Percentiles rank a stretch among this genome's conserved stretches.
phyloP scores from a whole-genome alignment of 2,113 vertebrate species.

The Strix uralensis region DNA sequence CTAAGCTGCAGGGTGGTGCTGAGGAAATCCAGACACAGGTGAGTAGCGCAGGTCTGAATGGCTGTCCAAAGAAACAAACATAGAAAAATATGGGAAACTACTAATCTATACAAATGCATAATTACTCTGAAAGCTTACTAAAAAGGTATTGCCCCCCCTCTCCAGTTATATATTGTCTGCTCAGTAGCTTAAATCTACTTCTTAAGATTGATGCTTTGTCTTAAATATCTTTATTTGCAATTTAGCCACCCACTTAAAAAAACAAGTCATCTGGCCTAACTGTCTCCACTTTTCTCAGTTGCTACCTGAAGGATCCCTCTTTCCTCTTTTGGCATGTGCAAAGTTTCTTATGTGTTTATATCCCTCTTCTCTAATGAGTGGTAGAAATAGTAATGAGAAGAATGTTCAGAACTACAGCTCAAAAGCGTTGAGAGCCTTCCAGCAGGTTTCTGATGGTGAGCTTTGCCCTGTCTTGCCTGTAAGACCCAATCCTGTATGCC shows the following conservation, averaged over 20 bases:
- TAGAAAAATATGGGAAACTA: not conserved
- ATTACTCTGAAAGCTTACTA: not conserved
- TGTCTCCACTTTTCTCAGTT: not conserved
- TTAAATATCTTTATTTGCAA: not conserved
- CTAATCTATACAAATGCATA: not conserved
- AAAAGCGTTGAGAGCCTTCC: not conserved
- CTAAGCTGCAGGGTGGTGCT: not conserved
- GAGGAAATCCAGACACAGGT: not conserved
- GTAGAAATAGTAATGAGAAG: not conserved
- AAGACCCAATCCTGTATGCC: not conserved
- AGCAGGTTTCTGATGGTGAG: not conserved
- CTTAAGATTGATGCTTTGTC: not conserved
- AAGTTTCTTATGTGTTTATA: not conserved
- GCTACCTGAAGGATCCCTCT: not conserved
- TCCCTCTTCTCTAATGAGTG: not conserved
- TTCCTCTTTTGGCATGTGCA: not conserved
- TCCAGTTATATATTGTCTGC: not conserved
- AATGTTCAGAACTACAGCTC: not conserved
- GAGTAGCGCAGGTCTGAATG: not conserved
- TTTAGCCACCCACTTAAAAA: not conserved
- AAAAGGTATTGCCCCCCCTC: accelerated
- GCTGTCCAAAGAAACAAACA: no score
- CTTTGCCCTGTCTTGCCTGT: not conserved
- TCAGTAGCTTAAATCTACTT: not conserved
- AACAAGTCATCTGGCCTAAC: not conserved